Evolutionary conservation across 2,113 vertebrate genomes (phyloP).

Genomic region (Pampusana beccarii): DNA sequence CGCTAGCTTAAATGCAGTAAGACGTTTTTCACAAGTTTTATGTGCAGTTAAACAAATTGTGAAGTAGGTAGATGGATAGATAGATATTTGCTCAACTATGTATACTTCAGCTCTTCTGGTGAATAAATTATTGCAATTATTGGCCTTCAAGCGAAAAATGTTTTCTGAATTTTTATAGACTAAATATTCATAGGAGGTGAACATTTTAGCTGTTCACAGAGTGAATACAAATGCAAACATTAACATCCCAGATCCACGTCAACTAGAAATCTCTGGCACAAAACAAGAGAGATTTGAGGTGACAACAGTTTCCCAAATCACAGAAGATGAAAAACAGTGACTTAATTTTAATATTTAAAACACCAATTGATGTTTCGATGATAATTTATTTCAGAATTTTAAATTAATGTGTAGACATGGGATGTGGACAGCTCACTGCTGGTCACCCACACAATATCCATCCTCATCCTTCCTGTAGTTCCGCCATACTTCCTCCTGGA

Average conservation of each 20-base stretch:
- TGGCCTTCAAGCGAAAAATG: slow-evolving; percentile 21
- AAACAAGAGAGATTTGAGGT: slow-evolving; percentile 8
- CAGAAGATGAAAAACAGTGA: not conserved
- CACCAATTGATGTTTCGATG: not conserved
- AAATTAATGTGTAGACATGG: not conserved
- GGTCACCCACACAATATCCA: not conserved
- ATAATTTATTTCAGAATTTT: slow-evolving; percentile 11
- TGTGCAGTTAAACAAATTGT: not conserved
- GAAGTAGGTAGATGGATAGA: not conserved
- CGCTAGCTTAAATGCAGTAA: not conserved
- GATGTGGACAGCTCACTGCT: not conserved
- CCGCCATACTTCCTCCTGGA: not conserved
- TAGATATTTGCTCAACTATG: not conserved
- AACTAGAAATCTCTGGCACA: slow-evolving; percentile 9
- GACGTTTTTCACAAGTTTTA: not conserved
- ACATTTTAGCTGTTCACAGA: not conserved
- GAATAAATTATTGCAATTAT: slow-evolving; percentile 44
- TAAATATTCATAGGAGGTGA: slow-evolving; percentile 54
- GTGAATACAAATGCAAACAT: slow-evolving; percentile 56
- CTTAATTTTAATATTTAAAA: slow-evolving; percentile 19
- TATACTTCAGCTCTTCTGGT: not conserved
- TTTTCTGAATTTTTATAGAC: slow-evolving; percentile 2
- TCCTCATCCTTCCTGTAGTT: not conserved
- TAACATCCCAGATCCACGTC: slow-evolving; percentile 14
- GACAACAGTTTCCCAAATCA: not conserved